phyloP scores from a whole-genome alignment of 2,113 vertebrate species.

The Malurus melanocephalus region DNA sequence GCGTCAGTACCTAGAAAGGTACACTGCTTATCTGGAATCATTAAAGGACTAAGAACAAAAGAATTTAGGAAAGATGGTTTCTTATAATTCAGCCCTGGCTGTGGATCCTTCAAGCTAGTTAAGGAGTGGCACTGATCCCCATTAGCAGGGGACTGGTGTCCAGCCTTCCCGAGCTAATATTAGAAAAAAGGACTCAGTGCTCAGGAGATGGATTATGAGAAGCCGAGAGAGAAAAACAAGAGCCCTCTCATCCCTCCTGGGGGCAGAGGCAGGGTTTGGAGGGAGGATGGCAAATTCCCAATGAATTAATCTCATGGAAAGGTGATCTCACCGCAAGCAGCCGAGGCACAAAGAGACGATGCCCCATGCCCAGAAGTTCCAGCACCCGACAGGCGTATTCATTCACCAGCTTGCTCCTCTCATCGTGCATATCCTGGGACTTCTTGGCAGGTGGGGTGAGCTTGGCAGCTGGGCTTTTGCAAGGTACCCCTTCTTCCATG shows the following conservation, averaged over 20 bases:
- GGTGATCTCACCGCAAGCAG: conserved; percentile 93
- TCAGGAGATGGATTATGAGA: background rate
- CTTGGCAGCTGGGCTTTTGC: conserved; percentile 79
- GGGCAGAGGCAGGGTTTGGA: background rate
- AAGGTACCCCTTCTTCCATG: conserved; percentile 85
- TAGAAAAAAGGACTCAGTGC: background rate
- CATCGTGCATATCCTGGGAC: conserved; percentile 86
- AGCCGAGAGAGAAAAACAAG: background rate
- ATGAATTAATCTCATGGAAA: conserved; percentile 58
- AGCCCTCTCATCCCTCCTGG: background rate
- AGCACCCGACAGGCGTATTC: conserved; percentile 91
- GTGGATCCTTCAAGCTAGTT: background rate
- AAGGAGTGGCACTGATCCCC: conserved; percentile 60
- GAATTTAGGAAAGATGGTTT: background rate
- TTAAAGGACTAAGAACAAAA: conserved; percentile 19
- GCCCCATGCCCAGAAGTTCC: conserved; percentile 96
- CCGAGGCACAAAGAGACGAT: conserved; percentile 95
- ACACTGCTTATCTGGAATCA: background rate
- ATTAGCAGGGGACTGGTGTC: background rate
- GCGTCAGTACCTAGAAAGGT: background rate
- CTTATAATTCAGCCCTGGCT: background rate
- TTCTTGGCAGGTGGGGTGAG: conserved; percentile 81
- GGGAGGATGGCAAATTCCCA: conserved; percentile 22
- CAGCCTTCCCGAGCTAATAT: background rate
- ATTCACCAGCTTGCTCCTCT: conserved; percentile 82